phyloP scores from a whole-genome alignment of 1,140 invertebrate species.

The Drosophila bifasciata region DNA sequence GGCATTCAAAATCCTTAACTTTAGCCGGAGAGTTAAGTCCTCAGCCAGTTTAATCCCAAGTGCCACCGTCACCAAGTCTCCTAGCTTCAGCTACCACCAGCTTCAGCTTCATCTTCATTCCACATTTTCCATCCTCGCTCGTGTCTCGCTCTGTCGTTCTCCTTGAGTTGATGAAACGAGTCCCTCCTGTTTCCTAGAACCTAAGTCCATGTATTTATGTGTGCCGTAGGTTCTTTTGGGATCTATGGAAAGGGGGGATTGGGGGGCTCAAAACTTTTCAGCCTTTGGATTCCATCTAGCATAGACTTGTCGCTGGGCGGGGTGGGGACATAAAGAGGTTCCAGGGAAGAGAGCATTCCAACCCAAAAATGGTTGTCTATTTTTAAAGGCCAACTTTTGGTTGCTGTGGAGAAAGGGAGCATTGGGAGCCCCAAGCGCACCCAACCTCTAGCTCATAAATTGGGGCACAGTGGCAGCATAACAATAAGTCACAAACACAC shows the following conservation, averaged over 20 bases:
- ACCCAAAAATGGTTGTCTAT: slow-evolving; percentile 43
- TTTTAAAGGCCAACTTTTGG: slow-evolving; percentile 54
- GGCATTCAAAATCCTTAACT: slow-evolving; percentile 61
- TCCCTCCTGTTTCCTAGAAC: slow-evolving; percentile 15
- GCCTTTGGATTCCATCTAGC: slow-evolving; percentile 43
- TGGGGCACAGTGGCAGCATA: slow-evolving; percentile 77
- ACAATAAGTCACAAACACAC: slow-evolving; percentile 75
- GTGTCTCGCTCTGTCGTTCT: slow-evolving; percentile 33
- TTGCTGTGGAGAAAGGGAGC: background rate
- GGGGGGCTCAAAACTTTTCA: slow-evolving; percentile 44
- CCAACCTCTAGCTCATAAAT: slow-evolving; percentile 79
- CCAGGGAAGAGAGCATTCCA: slow-evolving; percentile 9
- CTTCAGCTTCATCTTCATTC: background rate
- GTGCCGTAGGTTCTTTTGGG: slow-evolving; percentile 30
- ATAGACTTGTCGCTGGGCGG: slow-evolving; percentile 21
- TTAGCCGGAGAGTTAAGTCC: slow-evolving; percentile 69
- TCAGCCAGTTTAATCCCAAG: slow-evolving; percentile 73
- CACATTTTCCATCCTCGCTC: background rate
- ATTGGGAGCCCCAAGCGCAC: background rate
- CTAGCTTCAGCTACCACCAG: background rate
- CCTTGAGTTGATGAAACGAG: slow-evolving; percentile 60
- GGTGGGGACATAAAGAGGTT: background rate
- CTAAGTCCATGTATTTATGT: slow-evolving; percentile 63
- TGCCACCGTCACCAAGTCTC: slow-evolving; percentile 30
- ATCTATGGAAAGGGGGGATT: no score